Evolutionary conservation across 1,140 invertebrate species (phyloP), one percentile per base, ranked within the genome.

Genomic region (Plectus sambesii): DNA sequence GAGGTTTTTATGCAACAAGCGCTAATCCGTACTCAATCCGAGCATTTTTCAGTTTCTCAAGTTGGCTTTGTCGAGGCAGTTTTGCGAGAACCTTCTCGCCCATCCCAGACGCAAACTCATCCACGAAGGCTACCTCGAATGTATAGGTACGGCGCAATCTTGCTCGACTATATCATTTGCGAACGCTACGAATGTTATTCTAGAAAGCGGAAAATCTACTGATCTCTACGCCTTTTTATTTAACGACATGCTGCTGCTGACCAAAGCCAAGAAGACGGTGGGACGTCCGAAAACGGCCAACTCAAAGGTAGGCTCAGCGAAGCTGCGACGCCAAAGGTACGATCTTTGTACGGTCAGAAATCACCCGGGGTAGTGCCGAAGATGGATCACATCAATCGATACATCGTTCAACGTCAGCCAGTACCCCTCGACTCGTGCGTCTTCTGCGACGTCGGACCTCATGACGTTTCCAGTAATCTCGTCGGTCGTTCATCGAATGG

Each of bases 221-320:
- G 78, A 80, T 60, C 76, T 78, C 62, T 79, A 79, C 61, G 70
- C 80, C 29, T 79, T 81, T 54, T 69, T 81, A 3, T 82, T 81
- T 68, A 80, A 82, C 60, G 80, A 81, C 61, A 80, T 81, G 73
- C 71, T 81, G n/a, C 69, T 81, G 25, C 73, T 81, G 22, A 80
- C 80, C 2, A 73, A 78, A 62, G 66, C 75, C 37, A 82, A 81
- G 62, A 80, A 80, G 55, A 72, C 72, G 40, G 70, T 69, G 25
- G 70, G 60, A 42, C 76, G 78, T n/a, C n/a, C n/a, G n/a, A n/a
- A n/a, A n/a, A n/a, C 55, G 55, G 69, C n/a, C 69, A 75, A 59
- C 70, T 63, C 58, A 56, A 74, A 52, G 68, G 68, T 40, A 58
- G 59, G 33, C 55, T 56, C 3, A 52, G 63, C 3, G 47, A 50